phyloP scores from a whole-genome alignment of 2,113 vertebrate genomes.

The Elaphurus davidianus region DNA sequence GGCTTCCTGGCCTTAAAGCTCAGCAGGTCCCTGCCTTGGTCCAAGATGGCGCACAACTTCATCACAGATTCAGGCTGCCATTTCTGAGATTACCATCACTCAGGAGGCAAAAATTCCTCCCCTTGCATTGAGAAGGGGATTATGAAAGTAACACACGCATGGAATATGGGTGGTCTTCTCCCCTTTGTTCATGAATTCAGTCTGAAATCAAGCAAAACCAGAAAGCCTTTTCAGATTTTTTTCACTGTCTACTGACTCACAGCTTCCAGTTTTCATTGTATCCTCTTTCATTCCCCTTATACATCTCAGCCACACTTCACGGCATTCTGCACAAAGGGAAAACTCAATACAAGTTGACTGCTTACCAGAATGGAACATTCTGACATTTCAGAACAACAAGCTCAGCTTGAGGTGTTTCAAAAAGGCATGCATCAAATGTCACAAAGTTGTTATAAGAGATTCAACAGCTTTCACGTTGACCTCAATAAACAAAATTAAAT shows the following conservation, averaged over 20 bases:
- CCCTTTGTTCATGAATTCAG: background rate
- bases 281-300: background rate
- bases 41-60: background rate
- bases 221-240: background rate
- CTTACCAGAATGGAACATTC: background rate
- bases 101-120: background rate
- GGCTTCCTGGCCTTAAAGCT: background rate
- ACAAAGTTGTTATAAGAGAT: background rate
- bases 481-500: constrained; percentile 28
- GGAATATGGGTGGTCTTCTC: background rate
- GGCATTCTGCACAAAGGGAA: background rate
- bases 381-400: background rate
- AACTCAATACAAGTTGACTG: background rate
- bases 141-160: background rate
- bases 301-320: background rate
- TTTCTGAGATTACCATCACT: background rate
- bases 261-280: background rate
- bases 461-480: background rate
- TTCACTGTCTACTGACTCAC: background rate
- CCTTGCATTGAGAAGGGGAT: background rate
- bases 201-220: background rate
- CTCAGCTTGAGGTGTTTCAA: constrained; percentile 21
- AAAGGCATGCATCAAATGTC: background rate
- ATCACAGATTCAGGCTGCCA: background rate
- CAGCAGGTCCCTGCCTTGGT: background rate